Conservation (phyloP, 2,888 invertebrate species). For the Tetragonula carbonaria region DNA sequence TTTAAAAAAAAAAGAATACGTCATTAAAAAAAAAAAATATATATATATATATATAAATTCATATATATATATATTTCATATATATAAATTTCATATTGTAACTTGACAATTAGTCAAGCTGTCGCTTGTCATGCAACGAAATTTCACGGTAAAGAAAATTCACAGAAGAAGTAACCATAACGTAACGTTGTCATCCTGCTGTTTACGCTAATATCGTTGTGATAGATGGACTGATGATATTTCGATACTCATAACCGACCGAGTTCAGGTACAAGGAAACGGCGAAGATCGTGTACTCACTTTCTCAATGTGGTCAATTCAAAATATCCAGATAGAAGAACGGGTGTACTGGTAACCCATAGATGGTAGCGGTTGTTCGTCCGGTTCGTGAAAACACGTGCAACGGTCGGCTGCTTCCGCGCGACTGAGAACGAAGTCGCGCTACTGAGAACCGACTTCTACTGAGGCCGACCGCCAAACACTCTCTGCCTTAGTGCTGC, state of each 20-base stretch:
- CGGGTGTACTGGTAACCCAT: conserved; percentile 66
- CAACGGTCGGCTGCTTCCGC: conserved; percentile 73
- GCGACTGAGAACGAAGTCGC: conserved; percentile 68
- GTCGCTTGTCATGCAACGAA: too few relatives aligned
- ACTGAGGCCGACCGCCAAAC: conserved; percentile 53
- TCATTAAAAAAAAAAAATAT: too few relatives aligned
- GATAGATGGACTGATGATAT: too few relatives aligned
- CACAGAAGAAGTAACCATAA: too few relatives aligned
- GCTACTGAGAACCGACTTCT: conserved; percentile 31
- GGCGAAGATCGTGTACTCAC: conserved; percentile 30
- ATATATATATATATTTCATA: too few relatives aligned
- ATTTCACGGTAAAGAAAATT: too few relatives aligned
- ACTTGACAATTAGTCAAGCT: too few relatives aligned
- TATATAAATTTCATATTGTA: too few relatives aligned
- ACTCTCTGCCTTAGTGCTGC: conserved; percentile 33
- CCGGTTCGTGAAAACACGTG: conserved; percentile 59
- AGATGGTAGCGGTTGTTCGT: conserved; percentile 57
- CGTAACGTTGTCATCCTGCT: too few relatives aligned
- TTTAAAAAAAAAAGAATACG: neutral
- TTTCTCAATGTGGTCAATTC: conserved; percentile 46
- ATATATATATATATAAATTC: too few relatives aligned
- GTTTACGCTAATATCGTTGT: too few relatives aligned
- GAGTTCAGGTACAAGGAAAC: neutral
- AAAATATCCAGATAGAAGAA: conserved; percentile 52
- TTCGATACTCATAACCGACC: neutral